Base-by-base conservation (phyloP, 2,888 invertebrate genomes). In the Cataglyphis altisquamis region DNA sequence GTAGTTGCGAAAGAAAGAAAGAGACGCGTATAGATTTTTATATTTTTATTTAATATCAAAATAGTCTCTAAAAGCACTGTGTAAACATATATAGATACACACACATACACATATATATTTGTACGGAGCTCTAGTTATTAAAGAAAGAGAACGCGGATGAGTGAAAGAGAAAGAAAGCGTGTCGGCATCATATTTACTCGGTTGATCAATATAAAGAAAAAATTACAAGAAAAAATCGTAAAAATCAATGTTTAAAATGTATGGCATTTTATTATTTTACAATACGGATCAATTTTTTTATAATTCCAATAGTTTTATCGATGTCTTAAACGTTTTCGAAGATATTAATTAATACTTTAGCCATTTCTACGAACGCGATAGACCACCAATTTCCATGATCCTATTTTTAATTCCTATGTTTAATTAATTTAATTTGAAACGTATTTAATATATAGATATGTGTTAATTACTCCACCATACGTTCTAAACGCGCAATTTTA, bases 11-110 rank as follows among this genome's bases (percentile, higher is more conserved):
- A 48, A 48, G 48, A 6, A 6, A 52, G n/a, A 45, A 45, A 41
- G 12, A 41, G n/a, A 52, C 52, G 45, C 72, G 63, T 86, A 80
- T 86, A 86, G 83, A 86, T 86, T 86, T 86, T 86, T 86, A 86
- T 86, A 86, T 86, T 86, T 86, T 86, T 78, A 86, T 86, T 86
- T 86, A 83, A 78, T 78, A 86, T 83, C 86, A 70, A 80, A 86
- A 78, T 86, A 86, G 68, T 82, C 85, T 86, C 85, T 86, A 85
- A 85, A 67, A 52, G 83, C 85, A 86, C 80, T 86, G 81, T 75
- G 78, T 57, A 78, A 32, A 80, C 62, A 68, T 80, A 78, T 63
- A 83, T 63, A 68, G 41, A 63, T 52, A 78, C 81, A 84, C 81
- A 60, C 21, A 60, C 21, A 25, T 25, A 60, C 21, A 25, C 9